Evolutionary conservation across 2,797 vertebrate species (phyloP), one percentile per base, ranked within the genome.

Genomic region (Cichlasoma orientale): DNA sequence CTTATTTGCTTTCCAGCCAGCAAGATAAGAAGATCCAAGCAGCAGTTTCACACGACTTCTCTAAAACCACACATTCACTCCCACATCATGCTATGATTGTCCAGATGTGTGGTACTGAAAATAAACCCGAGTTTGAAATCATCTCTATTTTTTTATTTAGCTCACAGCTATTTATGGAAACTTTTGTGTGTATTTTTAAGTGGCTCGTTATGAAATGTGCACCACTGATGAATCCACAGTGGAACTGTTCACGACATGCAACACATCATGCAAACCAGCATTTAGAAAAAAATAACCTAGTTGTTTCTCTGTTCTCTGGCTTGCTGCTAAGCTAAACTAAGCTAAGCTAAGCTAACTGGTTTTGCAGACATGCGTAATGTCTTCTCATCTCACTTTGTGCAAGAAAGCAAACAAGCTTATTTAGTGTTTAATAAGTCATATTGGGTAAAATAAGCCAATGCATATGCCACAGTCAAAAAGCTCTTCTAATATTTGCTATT

Each of bases 371-470:
- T 56, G 1, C 19, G 3, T 29, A 50, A 19, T 13, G 0, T 55
- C 27, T 66, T 76, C 38, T 38, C n/a, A 71, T 54, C 31, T 77
- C 9, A 59, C 12, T 47, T 44, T 72, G 23, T 38, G 13, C 44
- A 75, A 56, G 38, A 85, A 80, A 74, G 33, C 71, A 86, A 75
- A 75, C 59, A 56, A 70, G 56, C 18, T 68, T 61, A 58, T 3
- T 23, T 5, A 54, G 36, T 38, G 27, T 71, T 75, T 50, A 85
- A 69, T 23, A 47, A 58, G n/a, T 50, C 55, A 66, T 11, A 44
- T 11, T 41, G 13, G 21, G 29, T 53, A 31, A 50, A 59, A 75
- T 7, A 78, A 14, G 7, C 36, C 21, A 61, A 23, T 61, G 1
- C 9, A 47, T 25, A n/a, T 23, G 6, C 21, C 41, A 53, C 57